Conservation (phyloP, 35 echinoderm and acorn worm species). For the Acanthaster planci region DNA sequence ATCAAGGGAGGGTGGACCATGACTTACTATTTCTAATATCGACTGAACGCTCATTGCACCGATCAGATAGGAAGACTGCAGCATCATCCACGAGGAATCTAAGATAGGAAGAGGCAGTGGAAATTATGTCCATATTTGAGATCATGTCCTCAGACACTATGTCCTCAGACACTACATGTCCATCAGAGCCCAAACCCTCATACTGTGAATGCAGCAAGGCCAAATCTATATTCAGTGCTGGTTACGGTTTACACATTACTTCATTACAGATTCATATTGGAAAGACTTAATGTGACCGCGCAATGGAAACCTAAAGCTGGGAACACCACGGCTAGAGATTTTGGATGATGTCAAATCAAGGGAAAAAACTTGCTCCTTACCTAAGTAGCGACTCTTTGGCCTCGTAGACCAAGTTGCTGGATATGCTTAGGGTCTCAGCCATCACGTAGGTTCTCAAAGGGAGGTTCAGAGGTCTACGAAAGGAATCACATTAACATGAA, state of each 20-base stretch:
- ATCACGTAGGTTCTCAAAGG: constrained; percentile 69
- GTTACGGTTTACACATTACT: too few relatives aligned
- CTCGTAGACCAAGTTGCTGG: constrained; percentile 93
- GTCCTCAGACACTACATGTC: too few relatives aligned
- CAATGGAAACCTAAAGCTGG: too few relatives aligned
- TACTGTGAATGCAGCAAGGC: too few relatives aligned
- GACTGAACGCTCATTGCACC: constrained; percentile 77
- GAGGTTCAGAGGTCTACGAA: constrained; percentile 62
- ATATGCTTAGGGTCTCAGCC: constrained; percentile 79
- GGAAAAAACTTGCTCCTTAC: constrained; percentile 43
- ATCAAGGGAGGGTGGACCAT: background rate
- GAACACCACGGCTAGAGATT: too few relatives aligned
- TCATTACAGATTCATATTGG: too few relatives aligned
- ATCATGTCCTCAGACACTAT: too few relatives aligned
- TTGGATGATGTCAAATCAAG: background rate
- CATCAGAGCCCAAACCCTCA: too few relatives aligned
- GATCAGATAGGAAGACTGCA: constrained; percentile 90
- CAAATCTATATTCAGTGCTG: too few relatives aligned
- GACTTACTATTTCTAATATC: constrained; percentile 84
- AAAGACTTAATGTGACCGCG: too few relatives aligned
- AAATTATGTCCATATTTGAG: too few relatives aligned
- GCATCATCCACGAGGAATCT: constrained; percentile 98
- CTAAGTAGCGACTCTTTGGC: constrained; percentile 79
- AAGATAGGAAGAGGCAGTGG: constrained; percentile 4
- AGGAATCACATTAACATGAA: background rate